These are phyloP conservation scores for Molanna angustata DNA, from an alignment of 2,888 invertebrate genomes.

Conservation along the genomic window DNA sequence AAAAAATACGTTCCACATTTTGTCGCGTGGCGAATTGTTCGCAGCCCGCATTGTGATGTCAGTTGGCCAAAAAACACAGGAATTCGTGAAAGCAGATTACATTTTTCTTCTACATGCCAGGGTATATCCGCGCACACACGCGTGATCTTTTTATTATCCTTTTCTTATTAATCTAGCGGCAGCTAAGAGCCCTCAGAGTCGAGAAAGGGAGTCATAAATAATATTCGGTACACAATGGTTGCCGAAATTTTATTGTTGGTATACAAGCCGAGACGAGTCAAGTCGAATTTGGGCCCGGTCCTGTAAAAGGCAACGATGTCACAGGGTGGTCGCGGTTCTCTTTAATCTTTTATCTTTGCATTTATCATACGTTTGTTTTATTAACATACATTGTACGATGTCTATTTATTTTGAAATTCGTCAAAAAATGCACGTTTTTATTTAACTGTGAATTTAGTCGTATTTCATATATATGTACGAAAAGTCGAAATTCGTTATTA, in stretches of 20 bases:
- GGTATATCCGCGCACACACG: neutral
- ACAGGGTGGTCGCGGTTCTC: neutral
- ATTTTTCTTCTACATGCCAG: neutral
- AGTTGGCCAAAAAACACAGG: neutral
- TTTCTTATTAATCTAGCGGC: conserved; percentile 9
- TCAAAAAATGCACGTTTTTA: too few species aligned
- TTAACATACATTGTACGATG: too few species aligned
- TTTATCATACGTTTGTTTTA: too few species aligned
- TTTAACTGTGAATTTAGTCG: too few species aligned
- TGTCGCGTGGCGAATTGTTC: too few species aligned
- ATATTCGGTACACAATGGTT: neutral
- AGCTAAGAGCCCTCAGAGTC: neutral
- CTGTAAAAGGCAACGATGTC: conserved; percentile 1
- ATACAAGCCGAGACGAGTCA: too few species aligned
- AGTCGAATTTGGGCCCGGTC: neutral
- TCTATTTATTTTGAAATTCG: too few species aligned
- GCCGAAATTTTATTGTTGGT: neutral
- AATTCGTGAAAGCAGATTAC: neutral
- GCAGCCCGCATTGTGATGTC: too few species aligned
- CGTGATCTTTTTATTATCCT: neutral
- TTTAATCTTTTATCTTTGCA: too few species aligned
- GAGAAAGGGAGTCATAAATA: neutral
- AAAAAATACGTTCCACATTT: too few species aligned
- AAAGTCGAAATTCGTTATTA: too few species aligned
- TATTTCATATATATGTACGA: too few species aligned